Base-by-base conservation (phyloP, 2,797 vertebrate genomes). In the Cossypha niveicapilla region DNA sequence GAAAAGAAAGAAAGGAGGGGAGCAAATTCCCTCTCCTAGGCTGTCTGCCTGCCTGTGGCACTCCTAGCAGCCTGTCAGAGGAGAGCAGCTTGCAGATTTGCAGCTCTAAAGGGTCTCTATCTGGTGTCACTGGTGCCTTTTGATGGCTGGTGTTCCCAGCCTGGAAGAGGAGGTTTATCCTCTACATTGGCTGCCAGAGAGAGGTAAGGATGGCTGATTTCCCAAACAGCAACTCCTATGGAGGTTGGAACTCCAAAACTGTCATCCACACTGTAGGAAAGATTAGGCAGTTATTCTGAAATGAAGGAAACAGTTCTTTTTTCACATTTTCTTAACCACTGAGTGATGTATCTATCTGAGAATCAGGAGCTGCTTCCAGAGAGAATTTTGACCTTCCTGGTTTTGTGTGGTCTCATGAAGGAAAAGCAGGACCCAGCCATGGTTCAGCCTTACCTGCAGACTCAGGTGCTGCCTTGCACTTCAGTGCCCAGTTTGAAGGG, bases 371-470 rank as follows among this genome's bases (percentile, higher is more conserved):
- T 35, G 74, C 93, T 60, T 97, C 97, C 53, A 98, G 98, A 89
- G 98, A 98, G 58, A 97, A 97, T 60, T 92, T 98, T 67, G 93
- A 97, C 13, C 50, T 97, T 4, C 93, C 96, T 90, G 93, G 94
- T 34, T 93, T 97, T 39, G 80, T 98, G 25, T 93, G 97, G 3
- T 97, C 97, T 92, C 97, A 98, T 42, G 98, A 98, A 79, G 98
- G 98, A 68, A 99, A 27, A 99, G 90, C 98, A 99, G 95, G 98
- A 98, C 73, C 97, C 98, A 2, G 98, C 98, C 42, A 97, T 98
- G 85, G 98, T 98, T 90, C 97, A 98, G 92, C 98, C 98, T 19
- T 98, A 98, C 83, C 98, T 98, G 28, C 98, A 98, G 96, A 95
- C 98, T 63, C 98, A 97, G 88, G 86, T 98, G 45, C 93, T 98